Conservation (phyloP, 2,888 invertebrate genomes). For the Doris montereyensis region DNA sequence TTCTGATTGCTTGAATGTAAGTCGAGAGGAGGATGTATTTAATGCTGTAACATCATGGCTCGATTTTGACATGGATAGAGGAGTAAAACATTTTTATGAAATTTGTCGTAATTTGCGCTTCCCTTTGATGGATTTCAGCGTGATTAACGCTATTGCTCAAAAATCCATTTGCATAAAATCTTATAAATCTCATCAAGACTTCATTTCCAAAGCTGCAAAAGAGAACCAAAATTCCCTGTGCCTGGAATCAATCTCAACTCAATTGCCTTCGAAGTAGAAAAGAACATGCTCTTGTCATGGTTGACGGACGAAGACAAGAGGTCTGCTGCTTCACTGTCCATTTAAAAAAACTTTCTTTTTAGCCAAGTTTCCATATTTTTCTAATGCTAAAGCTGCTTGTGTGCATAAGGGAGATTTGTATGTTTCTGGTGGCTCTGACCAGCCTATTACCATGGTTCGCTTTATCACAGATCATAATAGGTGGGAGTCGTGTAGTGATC, state of each 20-base stretch:
- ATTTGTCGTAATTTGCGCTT: slow-evolving; percentile 74
- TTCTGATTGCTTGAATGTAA: slow-evolving; percentile 74
- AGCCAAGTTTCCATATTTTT: slow-evolving; percentile 49
- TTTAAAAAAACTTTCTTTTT: slow-evolving; percentile 47
- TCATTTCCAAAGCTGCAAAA: slow-evolving; percentile 28
- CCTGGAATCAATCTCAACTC: slow-evolving; percentile 13
- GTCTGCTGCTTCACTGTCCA: slow-evolving; percentile 47
- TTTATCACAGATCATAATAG: slow-evolving; percentile 46
- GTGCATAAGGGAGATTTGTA: slow-evolving; percentile 46
- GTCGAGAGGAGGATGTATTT: slow-evolving; percentile 75
- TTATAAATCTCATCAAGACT: slow-evolving; percentile 21
- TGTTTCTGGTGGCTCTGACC: slow-evolving; percentile 48
- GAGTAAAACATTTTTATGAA: slow-evolving; percentile 73
- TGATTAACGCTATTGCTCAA: slow-evolving; percentile 33
- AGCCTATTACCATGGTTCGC: slow-evolving; percentile 44
- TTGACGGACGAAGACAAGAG: slow-evolving; percentile 48
- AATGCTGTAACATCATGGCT: slow-evolving; percentile 74
- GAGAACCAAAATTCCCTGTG: slow-evolving; percentile 29
- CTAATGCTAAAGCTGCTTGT: slow-evolving; percentile 50
- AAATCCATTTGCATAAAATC: slow-evolving; percentile 3
- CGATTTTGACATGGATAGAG: slow-evolving; percentile 66
- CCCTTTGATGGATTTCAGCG: slow-evolving; percentile 56
- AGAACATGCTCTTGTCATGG: slow-evolving; percentile 48
- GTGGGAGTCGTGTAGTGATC: slow-evolving; percentile 44
- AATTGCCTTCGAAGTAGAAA: slow-evolving; percentile 39